Evolutionary conservation across 2,113 vertebrate species (phyloP).

Genomic region (Salvelinus sp.): DNA sequence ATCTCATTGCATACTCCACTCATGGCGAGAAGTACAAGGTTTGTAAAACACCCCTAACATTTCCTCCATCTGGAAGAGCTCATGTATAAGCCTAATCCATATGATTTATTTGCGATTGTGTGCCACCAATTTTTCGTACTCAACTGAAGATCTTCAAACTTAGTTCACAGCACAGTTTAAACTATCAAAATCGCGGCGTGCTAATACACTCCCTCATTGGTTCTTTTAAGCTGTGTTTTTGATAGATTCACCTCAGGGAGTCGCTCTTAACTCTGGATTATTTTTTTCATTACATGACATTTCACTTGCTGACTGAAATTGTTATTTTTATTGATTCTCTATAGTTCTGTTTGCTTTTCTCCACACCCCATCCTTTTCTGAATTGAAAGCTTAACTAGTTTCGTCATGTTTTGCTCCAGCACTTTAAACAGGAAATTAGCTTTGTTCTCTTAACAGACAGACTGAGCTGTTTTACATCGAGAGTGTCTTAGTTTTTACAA

Average conservation of each 20-base stretch:
- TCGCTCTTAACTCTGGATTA: no score
- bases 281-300: neutral
- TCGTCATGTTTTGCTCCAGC: neutral
- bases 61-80: no score
- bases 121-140: no score
- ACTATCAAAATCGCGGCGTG: no score
- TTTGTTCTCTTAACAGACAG: neutral
- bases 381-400: neutral
- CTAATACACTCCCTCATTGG: no score
- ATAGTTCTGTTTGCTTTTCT: slow-evolving; percentile 12
- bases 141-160: no score
- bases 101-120: no score
- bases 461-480: neutral
- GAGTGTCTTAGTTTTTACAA: neutral
- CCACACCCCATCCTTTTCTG: neutral
- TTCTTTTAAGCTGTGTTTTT: no score
- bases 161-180: no score
- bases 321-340: neutral
- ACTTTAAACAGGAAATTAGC: neutral
- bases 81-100: no score
- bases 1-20: slow-evolving; percentile 91
- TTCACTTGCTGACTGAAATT: neutral
- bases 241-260: no score
- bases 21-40: slow-evolving; percentile 97
- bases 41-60: slow-evolving; percentile 51